Evolutionary conservation across 2,113 vertebrate genomes (phyloP), one percentile per base, ranked within the genome.

Genomic region (Callospermophilus lateralis): DNA sequence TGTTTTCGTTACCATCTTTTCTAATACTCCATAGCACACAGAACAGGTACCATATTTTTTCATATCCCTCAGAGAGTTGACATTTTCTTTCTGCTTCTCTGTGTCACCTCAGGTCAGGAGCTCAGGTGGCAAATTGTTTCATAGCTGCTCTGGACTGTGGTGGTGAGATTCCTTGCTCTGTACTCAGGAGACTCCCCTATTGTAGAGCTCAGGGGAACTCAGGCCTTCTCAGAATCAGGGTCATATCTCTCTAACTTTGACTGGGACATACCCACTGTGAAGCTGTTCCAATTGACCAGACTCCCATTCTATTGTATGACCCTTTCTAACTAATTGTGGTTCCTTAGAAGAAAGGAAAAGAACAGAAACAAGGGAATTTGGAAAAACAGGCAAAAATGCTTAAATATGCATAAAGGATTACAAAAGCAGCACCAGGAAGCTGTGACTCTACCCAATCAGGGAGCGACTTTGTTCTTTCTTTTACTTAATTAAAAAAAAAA

Each of bases 141-240:
- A 6, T 7, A 6, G 11, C 51, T 5, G 11, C 48, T 28, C 37
- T 34, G 19, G 17, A 19, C 9, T n/a, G 76, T 22, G 0, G 5
- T 67, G 13, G 34, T 15, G 26, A 30, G 13, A 51, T 19, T 13
- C 0, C 22, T 39, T 13, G 26, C 42, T 37, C 26, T 30, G 15
- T 61, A 26, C n/a, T 34, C 45, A 42, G 28, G 20, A 4, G 28
- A 1, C 22, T 20, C 42, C 28, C 37, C 19, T 4, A n/a, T 15
- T 12, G 45, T 79, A 55, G 20, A 61, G 24, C 0, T 7, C 0
- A 19, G 63, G 42, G 30, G 58, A 11, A 16, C 16, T 34, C 42
- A 39, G 61, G 19, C 28, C 24, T 16, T 16, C 77, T 30, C n/a
- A 20, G 19, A 17, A 17, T 58, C 55, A n/a, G 61, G 77, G 37